Percentiles rank a stretch among this genome's conserved stretches.
Conservation (phyloP, 2,888 invertebrate genomes). For the Mythimna loreyi region DNA sequence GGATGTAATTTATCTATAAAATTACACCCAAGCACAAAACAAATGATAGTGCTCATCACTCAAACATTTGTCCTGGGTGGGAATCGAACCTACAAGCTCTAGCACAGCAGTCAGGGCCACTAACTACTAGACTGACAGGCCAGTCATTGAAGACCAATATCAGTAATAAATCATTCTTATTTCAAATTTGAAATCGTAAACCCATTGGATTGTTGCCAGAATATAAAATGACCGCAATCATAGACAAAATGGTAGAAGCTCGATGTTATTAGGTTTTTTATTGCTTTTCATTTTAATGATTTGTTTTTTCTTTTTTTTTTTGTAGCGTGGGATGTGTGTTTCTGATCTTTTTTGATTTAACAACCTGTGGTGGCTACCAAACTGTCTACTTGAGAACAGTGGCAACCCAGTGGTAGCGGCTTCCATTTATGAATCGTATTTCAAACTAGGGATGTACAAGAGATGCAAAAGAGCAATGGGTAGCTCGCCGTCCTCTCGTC, state of each 20-base stretch:
- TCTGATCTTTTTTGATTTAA: not conserved
- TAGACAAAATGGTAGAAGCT: constrained; percentile 16
- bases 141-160: constrained; percentile 13
- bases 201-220: constrained; percentile 49
- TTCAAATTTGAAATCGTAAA: constrained; percentile 42
- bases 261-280: constrained; percentile 27
- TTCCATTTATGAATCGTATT: too few species aligned
- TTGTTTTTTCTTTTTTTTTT: not conserved
- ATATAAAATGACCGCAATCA: constrained; percentile 47
- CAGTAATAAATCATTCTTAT: constrained; percentile 47
- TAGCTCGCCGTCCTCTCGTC: too few species aligned
- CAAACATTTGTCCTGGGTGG: too few species aligned
- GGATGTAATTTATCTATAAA: too few species aligned
- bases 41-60: too few species aligned
- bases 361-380: constrained; percentile 6
- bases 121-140: too few species aligned
- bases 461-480: too few species aligned
- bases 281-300: constrained; percentile 16
- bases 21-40: too few species aligned
- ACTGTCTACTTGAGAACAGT: not conserved
- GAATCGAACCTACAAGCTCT: too few species aligned
- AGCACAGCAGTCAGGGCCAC: too few species aligned
- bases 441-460: too few species aligned
- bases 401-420: too few species aligned
- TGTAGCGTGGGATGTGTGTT: constrained; percentile 18